Percentiles rank a stretch among this genome's conserved stretches.
Evolutionary conservation across 2,888 invertebrate species (phyloP).

Genomic region (Eristalis intricaria): DNA sequence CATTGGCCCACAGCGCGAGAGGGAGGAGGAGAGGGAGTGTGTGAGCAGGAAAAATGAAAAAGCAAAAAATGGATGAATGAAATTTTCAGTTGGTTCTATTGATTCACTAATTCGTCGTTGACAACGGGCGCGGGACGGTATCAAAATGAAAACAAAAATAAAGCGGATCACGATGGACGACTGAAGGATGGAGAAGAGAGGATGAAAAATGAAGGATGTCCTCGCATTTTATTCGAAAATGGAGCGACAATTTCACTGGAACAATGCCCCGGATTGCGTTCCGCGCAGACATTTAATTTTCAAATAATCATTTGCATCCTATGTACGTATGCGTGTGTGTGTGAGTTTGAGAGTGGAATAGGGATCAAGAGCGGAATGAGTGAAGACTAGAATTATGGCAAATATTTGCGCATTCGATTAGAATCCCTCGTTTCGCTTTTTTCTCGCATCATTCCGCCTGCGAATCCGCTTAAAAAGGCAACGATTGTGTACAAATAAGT

Average conservation of each 20-base stretch:
- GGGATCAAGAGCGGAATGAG: neutral
- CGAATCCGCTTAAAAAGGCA: neutral
- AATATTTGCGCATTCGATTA: slow-evolving; percentile 43
- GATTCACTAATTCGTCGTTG: neutral
- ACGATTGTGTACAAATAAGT: neutral
- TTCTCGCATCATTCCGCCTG: neutral
- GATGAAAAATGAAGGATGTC: neutral
- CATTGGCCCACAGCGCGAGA: too few relatives aligned
- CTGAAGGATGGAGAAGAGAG: neutral
- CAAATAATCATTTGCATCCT: slow-evolving; percentile 48
- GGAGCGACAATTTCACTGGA: slow-evolving; percentile 43
- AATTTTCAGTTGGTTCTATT: slow-evolving; percentile 8
- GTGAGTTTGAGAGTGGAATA: neutral
- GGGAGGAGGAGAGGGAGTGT: neutral
- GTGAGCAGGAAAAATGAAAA: neutral
- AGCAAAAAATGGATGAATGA: neutral
- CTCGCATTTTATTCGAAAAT: slow-evolving; percentile 41
- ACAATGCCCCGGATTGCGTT: slow-evolving; percentile 53
- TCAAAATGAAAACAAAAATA: slow-evolving; percentile 16
- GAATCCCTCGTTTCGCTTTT: neutral
- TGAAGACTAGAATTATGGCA: slow-evolving; percentile 22
- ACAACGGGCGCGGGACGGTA: neutral
- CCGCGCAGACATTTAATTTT: slow-evolving; percentile 38
- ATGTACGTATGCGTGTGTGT: neutral
- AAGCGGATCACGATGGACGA: neutral